phyloP scores from a whole-genome alignment of 2,888 invertebrate genomes.

The Eupithecia dodoneata region DNA sequence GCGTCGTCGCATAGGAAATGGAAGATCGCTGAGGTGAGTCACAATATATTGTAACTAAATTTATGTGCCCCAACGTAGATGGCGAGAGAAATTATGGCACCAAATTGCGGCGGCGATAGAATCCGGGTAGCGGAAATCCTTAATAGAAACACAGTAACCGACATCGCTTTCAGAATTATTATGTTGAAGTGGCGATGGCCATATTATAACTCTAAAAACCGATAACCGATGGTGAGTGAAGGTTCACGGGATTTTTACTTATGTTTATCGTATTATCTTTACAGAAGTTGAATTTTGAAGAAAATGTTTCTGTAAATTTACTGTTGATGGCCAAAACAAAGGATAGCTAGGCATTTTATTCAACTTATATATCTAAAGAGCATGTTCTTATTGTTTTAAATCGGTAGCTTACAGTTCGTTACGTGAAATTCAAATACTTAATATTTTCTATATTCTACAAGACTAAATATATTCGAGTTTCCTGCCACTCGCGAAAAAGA shows the following conservation, averaged over 20 bases:
- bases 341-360: background rate
- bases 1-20: constrained; percentile 74
- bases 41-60: background rate
- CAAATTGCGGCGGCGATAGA: too few species aligned
- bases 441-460: background rate
- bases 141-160: too few species aligned
- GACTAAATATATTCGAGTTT: too few species aligned
- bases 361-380: background rate
- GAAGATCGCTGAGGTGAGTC: constrained; percentile 66
- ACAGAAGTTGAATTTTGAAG: background rate
- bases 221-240: too few species aligned
- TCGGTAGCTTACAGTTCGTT: background rate
- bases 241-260: too few species aligned
- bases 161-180: too few species aligned
- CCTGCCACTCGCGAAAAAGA: background rate
- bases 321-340: background rate
- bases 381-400: background rate
- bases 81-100: too few species aligned
- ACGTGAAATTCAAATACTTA: background rate
- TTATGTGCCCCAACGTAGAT: too few species aligned
- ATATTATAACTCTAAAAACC: too few species aligned
- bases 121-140: too few species aligned
- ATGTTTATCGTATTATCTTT: background rate
- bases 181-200: too few species aligned
- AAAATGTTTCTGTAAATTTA: background rate